Percentiles rank a stretch among this genome's conserved stretches.
Conservation (phyloP, 2,113 vertebrate genomes). For the Sturnus vulgaris region DNA sequence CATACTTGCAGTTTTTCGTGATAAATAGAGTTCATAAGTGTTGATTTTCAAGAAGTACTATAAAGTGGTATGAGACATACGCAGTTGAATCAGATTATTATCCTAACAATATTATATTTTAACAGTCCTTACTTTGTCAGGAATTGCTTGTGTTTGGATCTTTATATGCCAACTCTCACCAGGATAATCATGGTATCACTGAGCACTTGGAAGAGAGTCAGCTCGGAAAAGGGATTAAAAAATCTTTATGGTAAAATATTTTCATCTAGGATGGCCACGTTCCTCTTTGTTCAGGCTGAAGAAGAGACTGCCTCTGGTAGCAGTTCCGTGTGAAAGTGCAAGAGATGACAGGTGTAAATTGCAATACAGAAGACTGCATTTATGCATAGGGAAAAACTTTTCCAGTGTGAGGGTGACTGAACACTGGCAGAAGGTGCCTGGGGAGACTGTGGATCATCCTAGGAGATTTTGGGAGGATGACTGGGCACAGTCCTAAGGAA, state of each 20-base stretch:
- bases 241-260: not conserved
- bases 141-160: not conserved
- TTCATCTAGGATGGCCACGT: not conserved
- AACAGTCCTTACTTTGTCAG: not conserved
- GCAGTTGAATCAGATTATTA: not conserved
- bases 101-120: not conserved
- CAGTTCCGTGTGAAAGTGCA: not conserved
- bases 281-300: not conserved
- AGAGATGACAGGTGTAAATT: not conserved
- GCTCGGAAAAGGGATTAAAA: not conserved
- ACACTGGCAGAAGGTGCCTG: not conserved
- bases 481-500: not conserved
- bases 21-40: not conserved
- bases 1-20: not conserved
- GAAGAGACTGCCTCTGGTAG: not conserved
- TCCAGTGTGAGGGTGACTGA: not conserved
- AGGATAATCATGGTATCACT: not conserved
- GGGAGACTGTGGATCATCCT: not conserved
- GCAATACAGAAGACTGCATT: not conserved
- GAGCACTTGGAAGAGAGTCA: not conserved
- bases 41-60: not conserved
- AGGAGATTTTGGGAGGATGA: not conserved
- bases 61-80: not conserved
- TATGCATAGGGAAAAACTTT: not conserved
- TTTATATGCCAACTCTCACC: not conserved